Base-by-base conservation (phyloP, 2,888 invertebrate species). In the Elysia crispata region DNA sequence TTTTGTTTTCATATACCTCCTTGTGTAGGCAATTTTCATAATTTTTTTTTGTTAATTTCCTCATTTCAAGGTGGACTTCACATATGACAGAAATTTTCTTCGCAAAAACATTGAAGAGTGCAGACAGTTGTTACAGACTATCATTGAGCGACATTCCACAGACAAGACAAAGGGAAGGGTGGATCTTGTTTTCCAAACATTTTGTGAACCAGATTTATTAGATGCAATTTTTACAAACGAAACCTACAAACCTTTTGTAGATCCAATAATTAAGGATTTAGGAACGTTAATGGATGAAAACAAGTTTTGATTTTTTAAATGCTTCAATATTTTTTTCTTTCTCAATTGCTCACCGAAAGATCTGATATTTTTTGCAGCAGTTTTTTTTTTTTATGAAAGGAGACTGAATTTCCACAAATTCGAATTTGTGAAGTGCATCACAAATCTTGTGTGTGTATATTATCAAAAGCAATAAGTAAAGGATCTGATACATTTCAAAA, bases 121-220 rank as follows among this genome's bases (percentile, higher is more conserved):
- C 67, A 95, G 95, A 83, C 94, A 94, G 84, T 94, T 96, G 76
- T 94, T 98, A 82, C 95, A 95, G 86, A 93, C 94, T 60, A 94
- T 97, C 60, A 95, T 97, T 74, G 94, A 94, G 87, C 94, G 95
- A 49, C 97, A 97, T 89, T 94, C 97, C 1, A 96, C 97, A 3
- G 96, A 96, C 86, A 97, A 97, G 91, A 96, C 96, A 0, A 93
- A 96, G 60, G 94, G 94, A 1, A 94, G 97, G 1, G 95, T 97
- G 79, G 96, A 96, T 81, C 95, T 95, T 77, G 95, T 97, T 18
- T 97, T 97, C 82, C 92, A 93, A 87, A 95, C 95, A 89, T 95
- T 95, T 85, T 88, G 93, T 76, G 94, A 95, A 87, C 93, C 94
- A 69, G 92, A 93, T 31, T 94, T 96, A 84, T 91, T 96, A 87